These are phyloP conservation scores for Fukomys damarensis DNA, from an alignment of 2,113 vertebrate species.

Conservation along the genomic window DNA sequence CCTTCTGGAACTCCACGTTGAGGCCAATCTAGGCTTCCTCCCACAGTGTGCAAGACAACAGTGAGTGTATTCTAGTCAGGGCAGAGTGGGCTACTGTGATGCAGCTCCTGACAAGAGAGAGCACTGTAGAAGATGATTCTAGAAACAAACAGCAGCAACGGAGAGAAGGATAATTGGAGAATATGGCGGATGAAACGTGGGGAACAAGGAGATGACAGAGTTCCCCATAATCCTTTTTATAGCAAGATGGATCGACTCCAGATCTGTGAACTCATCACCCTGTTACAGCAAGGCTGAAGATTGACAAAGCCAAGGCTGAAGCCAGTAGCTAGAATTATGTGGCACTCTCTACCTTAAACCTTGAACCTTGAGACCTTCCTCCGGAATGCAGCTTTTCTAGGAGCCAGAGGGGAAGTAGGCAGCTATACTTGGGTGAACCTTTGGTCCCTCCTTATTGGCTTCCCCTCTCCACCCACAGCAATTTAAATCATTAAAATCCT, in stretches of 20 bases:
- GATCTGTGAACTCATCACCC: slow-evolving; percentile 29
- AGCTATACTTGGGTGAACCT: slow-evolving; percentile 79
- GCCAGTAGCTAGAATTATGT: slow-evolving; percentile 50
- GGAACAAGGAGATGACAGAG: not conserved
- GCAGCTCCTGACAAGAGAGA: not conserved
- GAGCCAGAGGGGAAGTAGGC: slow-evolving; percentile 66
- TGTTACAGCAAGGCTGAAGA: not conserved
- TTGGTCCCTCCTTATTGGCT: slow-evolving; percentile 81
- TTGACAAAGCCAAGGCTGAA: slow-evolving; percentile 3
- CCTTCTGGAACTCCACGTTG: rapidly evolving
- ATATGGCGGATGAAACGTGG: not conserved
- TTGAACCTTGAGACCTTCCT: slow-evolving; percentile 20
- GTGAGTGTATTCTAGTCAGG: not conserved
- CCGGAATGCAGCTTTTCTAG: slow-evolving; percentile 58
- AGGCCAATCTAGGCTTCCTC: not conserved
- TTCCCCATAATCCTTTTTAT: slow-evolving; percentile 2
- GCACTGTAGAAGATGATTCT: rapidly evolving
- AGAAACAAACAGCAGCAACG: not conserved
- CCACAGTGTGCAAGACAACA: not conserved
- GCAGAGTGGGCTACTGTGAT: too few relatives aligned
- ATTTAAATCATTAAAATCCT: slow-evolving; percentile 86
- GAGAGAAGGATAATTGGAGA: not conserved
- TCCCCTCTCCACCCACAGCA: slow-evolving; percentile 84
- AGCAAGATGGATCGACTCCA: slow-evolving; percentile 33
- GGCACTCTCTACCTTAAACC: slow-evolving; percentile 53